Conservation (phyloP, 2,888 invertebrate genomes). For the Trissolcus japonicus region DNA sequence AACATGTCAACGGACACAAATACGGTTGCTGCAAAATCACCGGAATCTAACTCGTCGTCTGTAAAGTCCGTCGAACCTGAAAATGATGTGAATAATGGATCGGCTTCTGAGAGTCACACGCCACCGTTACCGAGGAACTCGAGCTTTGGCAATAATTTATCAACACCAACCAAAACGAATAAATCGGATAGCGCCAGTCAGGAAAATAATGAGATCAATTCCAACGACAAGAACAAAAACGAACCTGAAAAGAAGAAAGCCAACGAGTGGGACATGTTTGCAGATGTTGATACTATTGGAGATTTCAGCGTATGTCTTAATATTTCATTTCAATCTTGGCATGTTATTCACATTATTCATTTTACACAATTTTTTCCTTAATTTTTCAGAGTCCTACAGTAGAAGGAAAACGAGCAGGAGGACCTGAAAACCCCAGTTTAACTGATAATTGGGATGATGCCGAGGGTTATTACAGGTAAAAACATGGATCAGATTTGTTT, state of each 20-base stretch:
- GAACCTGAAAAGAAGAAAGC: slow-evolving; percentile 76
- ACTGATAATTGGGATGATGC: slow-evolving; percentile 99
- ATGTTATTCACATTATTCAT: neutral
- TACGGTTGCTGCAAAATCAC: slow-evolving; percentile 58
- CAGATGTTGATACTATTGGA: slow-evolving; percentile 91
- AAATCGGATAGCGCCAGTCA: slow-evolving; percentile 62
- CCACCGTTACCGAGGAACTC: slow-evolving; percentile 71
- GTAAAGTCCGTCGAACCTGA: slow-evolving; percentile 67
- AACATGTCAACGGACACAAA: slow-evolving; percentile 70
- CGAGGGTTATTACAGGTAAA: slow-evolving; percentile 95
- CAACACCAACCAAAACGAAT: slow-evolving; percentile 66
- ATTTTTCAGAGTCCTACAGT: slow-evolving; percentile 82
- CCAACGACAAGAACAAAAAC: slow-evolving; percentile 66
- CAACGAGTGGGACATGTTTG: slow-evolving; percentile 94
- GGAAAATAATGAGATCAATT: slow-evolving; percentile 62
- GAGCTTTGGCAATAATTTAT: slow-evolving; percentile 63
- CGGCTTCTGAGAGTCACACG: slow-evolving; percentile 71
- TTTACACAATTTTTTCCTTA: neutral
- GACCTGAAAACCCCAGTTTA: slow-evolving; percentile 90
- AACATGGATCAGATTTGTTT: slow-evolving; percentile 2
- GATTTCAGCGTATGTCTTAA: slow-evolving; percentile 82
- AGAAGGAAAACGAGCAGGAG: slow-evolving; percentile 78
- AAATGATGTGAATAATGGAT: slow-evolving; percentile 70
- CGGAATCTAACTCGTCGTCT: slow-evolving; percentile 61
- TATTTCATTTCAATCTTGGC: neutral